Evolutionary conservation across 2,888 invertebrate species (phyloP), one percentile per base, ranked within the genome.

Genomic region (Saturnia japonica): DNA sequence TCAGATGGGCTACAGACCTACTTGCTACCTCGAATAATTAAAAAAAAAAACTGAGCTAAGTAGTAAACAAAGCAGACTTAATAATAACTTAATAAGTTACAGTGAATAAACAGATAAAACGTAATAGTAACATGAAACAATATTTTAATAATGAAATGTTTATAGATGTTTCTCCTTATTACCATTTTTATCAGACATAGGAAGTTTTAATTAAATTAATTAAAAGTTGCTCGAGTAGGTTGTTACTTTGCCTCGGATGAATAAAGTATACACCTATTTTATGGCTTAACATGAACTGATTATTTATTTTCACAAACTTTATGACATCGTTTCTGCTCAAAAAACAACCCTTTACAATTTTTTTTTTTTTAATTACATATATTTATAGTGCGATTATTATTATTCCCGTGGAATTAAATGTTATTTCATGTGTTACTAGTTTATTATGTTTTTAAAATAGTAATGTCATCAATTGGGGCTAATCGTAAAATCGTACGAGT

Each of bases 121-220:
- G 64, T 64, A 62, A n/a, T n/a, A 34, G 25, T 25, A 57, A 57
- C 25, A 57, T 57, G 28, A 67, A 67, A 43, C n/a, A 67, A 67
- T 67, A 43, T 34, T 67, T 67, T 67, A 28, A 67, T 40, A 25
- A 11, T 22, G 54, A 68, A 68, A 64, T 64, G 40, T 64, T 64
- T 54, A 68, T 68, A 51, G 51, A 51, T 51, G 45, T 51, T 68
- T 51, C 34, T 68, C 54, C 68, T 54, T 68, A 68, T 64, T 68
- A 68, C 34, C 68, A 68, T 68, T 64, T 62, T 69, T 69, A 62
- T 62, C 70, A 70, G 72, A 71, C 72, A 73, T 76, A 73, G 72
- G 54, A 80, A 79, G 74, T 80, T 81, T 79, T 79, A 79, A 82
- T 78, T 78, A 78, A 78, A 73, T 76, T 81, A 76, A 81, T 82